phyloP scores from a whole-genome alignment of 92 coral and sea anemone genomes.

The Zoanthus gigantus region DNA sequence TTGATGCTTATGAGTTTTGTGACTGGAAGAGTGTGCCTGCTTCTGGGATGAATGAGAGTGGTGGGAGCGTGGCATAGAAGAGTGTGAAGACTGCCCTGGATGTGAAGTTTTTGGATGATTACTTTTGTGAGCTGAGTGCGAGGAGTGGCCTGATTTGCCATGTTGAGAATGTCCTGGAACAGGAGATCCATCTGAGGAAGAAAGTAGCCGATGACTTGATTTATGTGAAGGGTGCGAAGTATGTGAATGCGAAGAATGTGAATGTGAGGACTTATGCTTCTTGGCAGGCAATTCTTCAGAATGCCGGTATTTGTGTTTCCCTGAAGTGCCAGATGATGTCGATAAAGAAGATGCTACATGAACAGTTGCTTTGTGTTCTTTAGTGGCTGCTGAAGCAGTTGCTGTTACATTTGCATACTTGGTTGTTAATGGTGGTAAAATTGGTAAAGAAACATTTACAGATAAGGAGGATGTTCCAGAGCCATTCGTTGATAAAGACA shows the following conservation, averaged over 20 bases:
- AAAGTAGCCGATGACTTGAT: conserved; percentile 39
- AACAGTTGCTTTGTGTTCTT: conserved; percentile 68
- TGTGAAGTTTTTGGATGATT: conserved; percentile 61
- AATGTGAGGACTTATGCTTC: conserved; percentile 86
- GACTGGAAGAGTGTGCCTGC: conserved; percentile 73
- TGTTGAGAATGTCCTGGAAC: conserved; percentile 55
- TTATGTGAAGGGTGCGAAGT: conserved; percentile 15
- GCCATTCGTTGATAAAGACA: conserved; percentile 81
- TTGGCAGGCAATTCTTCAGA: conserved; percentile 83
- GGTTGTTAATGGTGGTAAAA: conserved; percentile 87
- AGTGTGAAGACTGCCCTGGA: conserved; percentile 58
- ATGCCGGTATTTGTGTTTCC: conserved; percentile 78
- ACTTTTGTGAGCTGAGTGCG: conserved; percentile 77
- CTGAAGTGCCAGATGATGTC: conserved; percentile 60
- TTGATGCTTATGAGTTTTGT: conserved; percentile 61
- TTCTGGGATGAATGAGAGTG: conserved; percentile 66
- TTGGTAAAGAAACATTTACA: conserved; percentile 78
- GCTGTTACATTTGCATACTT: conserved; percentile 87
- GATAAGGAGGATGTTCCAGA: conserved; percentile 82
- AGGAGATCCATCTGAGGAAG: conserved; percentile 54
- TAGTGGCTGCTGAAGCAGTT: conserved; percentile 67
- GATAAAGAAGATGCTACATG: conserved; percentile 59
- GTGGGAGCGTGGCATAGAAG: conserved; percentile 48
- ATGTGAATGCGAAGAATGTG: conserved; percentile 53
- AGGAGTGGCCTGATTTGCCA: conserved; percentile 55